phyloP scores from a whole-genome alignment of 2,113 vertebrate species.

The Anarhynchus alexandrinus region DNA sequence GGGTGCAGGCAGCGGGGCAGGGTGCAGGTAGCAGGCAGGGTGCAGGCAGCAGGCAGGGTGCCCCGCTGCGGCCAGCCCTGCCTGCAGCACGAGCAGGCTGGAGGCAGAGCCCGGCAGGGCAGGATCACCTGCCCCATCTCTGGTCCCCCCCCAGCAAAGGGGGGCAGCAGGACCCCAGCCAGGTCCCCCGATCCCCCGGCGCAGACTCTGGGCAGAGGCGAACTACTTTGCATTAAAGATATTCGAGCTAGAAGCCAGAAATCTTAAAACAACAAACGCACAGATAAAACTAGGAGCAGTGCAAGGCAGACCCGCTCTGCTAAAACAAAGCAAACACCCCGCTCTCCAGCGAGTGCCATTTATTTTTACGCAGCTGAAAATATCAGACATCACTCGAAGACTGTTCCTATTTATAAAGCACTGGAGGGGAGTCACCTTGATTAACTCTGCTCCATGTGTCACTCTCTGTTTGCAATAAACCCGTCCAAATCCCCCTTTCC shows the following conservation, averaged over 20 bases:
- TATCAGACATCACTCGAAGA: not conserved
- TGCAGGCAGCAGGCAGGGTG: too few species aligned
- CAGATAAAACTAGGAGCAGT: conserved; percentile 4
- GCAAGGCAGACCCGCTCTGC: not conserved
- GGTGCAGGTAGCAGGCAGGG: too few species aligned
- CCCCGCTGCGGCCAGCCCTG: too few species aligned
- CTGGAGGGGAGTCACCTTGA: not conserved
- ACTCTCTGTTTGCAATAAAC: not conserved
- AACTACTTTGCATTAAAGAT: not conserved
- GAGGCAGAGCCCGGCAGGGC: not conserved
- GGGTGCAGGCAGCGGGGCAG: too few species aligned
- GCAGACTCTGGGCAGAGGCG: not conserved
- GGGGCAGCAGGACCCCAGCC: not conserved
- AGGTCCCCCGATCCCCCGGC: fast-evolving
- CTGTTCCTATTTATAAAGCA: not conserved
- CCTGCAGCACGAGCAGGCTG: too few species aligned
- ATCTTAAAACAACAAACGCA: not conserved
- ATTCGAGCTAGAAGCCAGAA: not conserved
- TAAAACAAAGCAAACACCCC: not conserved
- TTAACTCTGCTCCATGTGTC: not conserved
- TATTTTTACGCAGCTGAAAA: not conserved
- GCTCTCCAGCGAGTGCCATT: not conserved
- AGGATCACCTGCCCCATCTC: not conserved
- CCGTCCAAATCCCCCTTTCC: not conserved
- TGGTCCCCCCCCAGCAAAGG: not conserved